Conservation (phyloP, 2,113 vertebrate species). For the Bostrychus sinensis region DNA sequence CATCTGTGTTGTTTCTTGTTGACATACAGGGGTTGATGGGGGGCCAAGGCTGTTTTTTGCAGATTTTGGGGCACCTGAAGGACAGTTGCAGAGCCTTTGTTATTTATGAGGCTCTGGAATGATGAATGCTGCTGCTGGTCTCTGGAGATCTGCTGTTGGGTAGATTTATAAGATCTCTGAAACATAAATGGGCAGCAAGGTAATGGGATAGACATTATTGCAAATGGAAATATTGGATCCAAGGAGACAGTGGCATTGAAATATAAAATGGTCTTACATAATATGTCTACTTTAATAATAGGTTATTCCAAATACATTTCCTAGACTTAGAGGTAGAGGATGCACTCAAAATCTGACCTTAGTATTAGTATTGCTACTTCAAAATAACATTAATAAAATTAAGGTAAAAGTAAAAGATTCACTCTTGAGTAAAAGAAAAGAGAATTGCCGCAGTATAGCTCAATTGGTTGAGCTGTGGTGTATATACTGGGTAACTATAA, state of each 20-base stretch:
- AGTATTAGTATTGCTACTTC: no score
- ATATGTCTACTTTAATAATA: no score
- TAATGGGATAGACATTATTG: neutral
- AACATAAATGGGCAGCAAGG: slow-evolving; percentile 19
- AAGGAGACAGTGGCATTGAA: neutral
- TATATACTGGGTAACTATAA: no score
- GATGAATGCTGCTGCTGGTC: slow-evolving; percentile 20
- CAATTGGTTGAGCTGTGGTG: no score
- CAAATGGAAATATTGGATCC: neutral
- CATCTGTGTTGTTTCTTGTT: slow-evolving; percentile 35
- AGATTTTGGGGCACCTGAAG: slow-evolving; percentile 24
- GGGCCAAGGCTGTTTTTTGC: slow-evolving; percentile 5
- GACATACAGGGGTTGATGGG: neutral
- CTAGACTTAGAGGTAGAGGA: no score
- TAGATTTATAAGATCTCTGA: slow-evolving; percentile 35
- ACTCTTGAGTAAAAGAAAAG: no score
- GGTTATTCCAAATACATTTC: no score
- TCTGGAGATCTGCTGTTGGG: slow-evolving; percentile 16
- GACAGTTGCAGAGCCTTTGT: slow-evolving; percentile 31
- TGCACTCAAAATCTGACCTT: no score
- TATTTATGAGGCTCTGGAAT: slow-evolving; percentile 47
- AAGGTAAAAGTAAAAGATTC: no score
- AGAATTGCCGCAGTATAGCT: no score
- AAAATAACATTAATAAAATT: no score
- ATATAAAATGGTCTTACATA: neutral